phyloP scores from a whole-genome alignment of 2,888 invertebrate genomes.

The Synergus gifuensis region DNA sequence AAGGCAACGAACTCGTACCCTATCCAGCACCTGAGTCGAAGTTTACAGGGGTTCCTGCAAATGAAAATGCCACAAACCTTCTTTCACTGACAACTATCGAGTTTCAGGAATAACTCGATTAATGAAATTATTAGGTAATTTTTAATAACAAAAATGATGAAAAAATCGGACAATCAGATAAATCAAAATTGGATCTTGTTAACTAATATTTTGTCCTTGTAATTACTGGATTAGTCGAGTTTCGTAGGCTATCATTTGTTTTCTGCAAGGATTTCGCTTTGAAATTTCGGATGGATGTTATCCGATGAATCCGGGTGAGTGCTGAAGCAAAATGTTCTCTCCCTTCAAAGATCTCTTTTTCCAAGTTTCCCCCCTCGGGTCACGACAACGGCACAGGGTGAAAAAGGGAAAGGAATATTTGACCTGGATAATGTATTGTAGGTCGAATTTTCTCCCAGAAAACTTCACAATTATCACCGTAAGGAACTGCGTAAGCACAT shows the following conservation, averaged over 20 bases:
- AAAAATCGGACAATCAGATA: background rate
- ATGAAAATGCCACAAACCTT: slow-evolving; percentile 23
- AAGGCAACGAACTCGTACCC: slow-evolving; percentile 17
- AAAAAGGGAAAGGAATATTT: slow-evolving; percentile 69
- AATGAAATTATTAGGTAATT: background rate
- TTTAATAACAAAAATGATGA: background rate
- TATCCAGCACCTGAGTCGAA: slow-evolving; percentile 10
- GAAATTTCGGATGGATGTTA: slow-evolving; percentile 68
- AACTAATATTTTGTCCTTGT: background rate
- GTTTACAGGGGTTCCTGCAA: slow-evolving; percentile 17
- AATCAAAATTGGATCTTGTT: background rate
- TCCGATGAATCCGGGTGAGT: slow-evolving; percentile 68
- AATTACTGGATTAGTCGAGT: slow-evolving; percentile 1
- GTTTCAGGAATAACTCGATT: slow-evolving; percentile 3
- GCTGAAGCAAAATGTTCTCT: slow-evolving; percentile 68
- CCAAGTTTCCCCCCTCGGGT: slow-evolving; percentile 45
- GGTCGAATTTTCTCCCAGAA: slow-evolving; percentile 51
- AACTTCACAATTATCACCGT: slow-evolving; percentile 50
- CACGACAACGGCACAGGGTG: slow-evolving; percentile 55
- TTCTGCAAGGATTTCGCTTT: background rate
- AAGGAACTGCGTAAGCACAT: background rate
- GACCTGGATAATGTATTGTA: slow-evolving; percentile 60
- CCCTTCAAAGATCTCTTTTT: slow-evolving; percentile 66
- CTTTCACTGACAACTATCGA: background rate
- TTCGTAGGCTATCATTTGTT: background rate